A percentile compares a stretch with the other conserved stretches of the same genome.
Conservation (phyloP, 2,797 vertebrate genomes). For the Phataginus tetradactyla region DNA sequence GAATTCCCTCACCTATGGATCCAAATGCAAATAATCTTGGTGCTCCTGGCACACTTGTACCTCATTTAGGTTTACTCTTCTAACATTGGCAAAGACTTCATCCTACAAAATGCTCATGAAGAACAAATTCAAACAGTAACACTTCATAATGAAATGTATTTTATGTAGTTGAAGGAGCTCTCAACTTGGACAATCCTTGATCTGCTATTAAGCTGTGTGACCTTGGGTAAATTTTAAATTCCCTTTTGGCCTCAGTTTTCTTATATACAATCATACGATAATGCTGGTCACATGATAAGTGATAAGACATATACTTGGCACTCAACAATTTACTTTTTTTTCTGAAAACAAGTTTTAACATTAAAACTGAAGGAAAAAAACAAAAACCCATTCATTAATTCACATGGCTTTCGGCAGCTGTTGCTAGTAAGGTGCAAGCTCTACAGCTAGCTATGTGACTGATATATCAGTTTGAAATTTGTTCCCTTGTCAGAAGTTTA, state of each 20-base stretch:
- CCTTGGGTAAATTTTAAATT: neutral
- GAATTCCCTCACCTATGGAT: slow-evolving; percentile 21
- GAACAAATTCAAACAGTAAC: slow-evolving; percentile 11
- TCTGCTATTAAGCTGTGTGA: neutral
- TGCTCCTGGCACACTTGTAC: slow-evolving; percentile 54
- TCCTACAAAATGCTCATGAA: slow-evolving; percentile 1
- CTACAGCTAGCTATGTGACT: neutral
- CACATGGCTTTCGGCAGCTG: too few relatives aligned
- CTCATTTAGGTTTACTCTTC: slow-evolving; percentile 14
- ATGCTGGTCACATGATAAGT: neutral
- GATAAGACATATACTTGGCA: neutral
- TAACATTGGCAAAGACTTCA: neutral
- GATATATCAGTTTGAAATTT: neutral
- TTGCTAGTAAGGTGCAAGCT: neutral
- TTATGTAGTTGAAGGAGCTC: neutral
- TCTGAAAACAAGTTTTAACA: slow-evolving; percentile 78
- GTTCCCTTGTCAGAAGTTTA: slow-evolving; percentile 65
- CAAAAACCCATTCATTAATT: neutral
- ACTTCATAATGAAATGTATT: neutral
- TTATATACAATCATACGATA: neutral
- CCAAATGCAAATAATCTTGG: slow-evolving; percentile 70
- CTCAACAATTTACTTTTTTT: neutral
- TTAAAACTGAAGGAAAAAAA: slow-evolving; percentile 81
- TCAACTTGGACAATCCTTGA: neutral
- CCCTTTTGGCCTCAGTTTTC: neutral